Conservation (phyloP, 2,113 vertebrate species). For the Falco punctatus region DNA sequence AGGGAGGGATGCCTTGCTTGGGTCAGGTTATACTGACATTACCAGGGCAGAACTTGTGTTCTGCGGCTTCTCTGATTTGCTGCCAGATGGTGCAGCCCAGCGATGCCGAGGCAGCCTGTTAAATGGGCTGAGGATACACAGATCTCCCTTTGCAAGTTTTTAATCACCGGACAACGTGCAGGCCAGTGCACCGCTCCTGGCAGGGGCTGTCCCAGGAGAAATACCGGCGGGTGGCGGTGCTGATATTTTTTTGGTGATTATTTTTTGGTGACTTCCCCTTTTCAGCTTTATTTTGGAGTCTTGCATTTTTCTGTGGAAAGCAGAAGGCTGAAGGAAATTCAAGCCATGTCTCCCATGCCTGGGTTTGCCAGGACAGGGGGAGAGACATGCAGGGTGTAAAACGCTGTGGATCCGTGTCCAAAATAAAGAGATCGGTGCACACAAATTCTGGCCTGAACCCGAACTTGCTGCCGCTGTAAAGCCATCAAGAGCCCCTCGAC, state of each 20-base stretch:
- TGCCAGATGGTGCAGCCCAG: background rate
- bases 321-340: background rate
- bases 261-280: background rate
- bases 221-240: fast-evolving
- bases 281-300: background rate
- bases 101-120: background rate
- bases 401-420: background rate
- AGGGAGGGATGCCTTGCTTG: background rate
- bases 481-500: background rate
- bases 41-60: background rate
- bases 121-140: background rate
- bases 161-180: background rate
- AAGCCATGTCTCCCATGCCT: fast-evolving
- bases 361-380: background rate
- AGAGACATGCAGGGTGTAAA: background rate
- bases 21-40: background rate
- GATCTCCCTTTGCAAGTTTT: background rate
- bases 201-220: background rate
- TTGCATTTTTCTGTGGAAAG: background rate
- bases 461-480: background rate
- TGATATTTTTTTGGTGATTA: background rate
- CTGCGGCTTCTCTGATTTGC: background rate
- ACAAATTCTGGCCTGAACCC: background rate
- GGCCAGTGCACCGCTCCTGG: background rate
- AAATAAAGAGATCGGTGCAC: background rate